phyloP scores from a whole-genome alignment of 2,888 invertebrate species.

The Catocala sponsa region DNA sequence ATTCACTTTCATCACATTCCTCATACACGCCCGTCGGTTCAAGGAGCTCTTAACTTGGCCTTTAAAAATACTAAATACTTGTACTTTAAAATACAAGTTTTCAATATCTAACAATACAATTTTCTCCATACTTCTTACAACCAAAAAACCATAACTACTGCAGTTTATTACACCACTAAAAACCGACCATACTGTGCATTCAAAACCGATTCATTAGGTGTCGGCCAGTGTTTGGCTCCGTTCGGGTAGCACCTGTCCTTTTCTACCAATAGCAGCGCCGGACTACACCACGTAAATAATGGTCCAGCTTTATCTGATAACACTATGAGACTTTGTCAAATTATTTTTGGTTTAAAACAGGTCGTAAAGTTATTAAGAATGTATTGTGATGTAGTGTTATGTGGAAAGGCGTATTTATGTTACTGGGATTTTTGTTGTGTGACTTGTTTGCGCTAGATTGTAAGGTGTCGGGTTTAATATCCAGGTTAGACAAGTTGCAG shows the following conservation, averaged over 20 bases:
- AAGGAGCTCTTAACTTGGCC: no score
- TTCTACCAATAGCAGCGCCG: slow-evolving; percentile 43
- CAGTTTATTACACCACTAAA: neutral
- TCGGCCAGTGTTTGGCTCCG: slow-evolving; percentile 2
- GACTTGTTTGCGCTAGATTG: no score
- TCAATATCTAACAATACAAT: no score
- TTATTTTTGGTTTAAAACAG: slow-evolving; percentile 16
- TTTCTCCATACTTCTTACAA: no score
- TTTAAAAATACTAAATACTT: no score
- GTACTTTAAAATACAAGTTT: no score
- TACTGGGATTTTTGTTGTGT: neutral
- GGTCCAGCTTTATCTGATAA: slow-evolving; percentile 35
- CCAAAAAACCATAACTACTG: no score
- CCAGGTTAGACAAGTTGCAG: no score
- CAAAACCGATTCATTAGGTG: slow-evolving; percentile 57
- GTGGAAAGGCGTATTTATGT: slow-evolving; percentile 6
- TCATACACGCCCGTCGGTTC: no score
- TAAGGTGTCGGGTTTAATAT: no score
- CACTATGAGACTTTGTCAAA: slow-evolving; percentile 30
- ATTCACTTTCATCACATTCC: no score
- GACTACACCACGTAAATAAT: slow-evolving; percentile 33
- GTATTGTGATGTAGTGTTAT: neutral
- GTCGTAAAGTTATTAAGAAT: slow-evolving; percentile 2
- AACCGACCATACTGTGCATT: slow-evolving; percentile 37
- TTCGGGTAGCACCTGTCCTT: slow-evolving; percentile 53